Conservation (phyloP, 2,113 vertebrate genomes). For the Pollimyrus isidori region DNA sequence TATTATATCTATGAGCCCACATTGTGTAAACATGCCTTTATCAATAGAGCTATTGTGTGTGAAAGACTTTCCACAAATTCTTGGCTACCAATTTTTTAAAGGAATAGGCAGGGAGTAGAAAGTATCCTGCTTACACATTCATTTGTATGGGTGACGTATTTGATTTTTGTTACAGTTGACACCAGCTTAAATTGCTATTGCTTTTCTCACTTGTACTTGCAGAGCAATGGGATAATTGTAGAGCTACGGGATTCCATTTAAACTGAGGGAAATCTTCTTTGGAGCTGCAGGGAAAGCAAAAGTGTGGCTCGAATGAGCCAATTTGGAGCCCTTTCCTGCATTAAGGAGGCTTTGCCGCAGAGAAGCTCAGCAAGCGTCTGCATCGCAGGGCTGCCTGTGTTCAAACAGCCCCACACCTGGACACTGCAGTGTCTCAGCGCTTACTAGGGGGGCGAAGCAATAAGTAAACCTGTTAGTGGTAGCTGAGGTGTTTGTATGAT, state of each 20-base stretch:
- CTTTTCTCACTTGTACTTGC: not conserved
- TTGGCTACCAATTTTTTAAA: not conserved
- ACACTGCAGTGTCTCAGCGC: not conserved
- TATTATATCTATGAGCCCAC: not conserved
- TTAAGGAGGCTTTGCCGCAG: not conserved
- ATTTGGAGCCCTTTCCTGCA: not conserved
- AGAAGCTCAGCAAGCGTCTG: not conserved
- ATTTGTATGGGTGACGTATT: not conserved
- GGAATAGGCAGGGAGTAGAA: not conserved
- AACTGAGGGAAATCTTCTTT: not conserved
- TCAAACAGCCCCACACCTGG: not conserved
- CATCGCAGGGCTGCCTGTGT: not conserved
- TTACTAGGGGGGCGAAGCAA: not conserved
- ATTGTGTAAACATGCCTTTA: slow-evolving; percentile 6
- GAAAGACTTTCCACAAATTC: not conserved
- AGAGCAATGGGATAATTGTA: not conserved
- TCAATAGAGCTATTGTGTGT: not conserved
- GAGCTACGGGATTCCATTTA: not conserved
- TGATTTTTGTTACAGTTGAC: not conserved
- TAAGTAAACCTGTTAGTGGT: not conserved
- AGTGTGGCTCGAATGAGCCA: not conserved
- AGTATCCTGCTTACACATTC: not conserved
- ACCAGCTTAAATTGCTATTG: not conserved
- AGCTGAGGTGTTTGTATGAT: not conserved
- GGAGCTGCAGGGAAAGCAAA: not conserved